Evolutionary conservation across 1,140 invertebrate genomes (phyloP), one percentile per base, ranked within the genome.

Genomic region (Latrodectus geometricus): DNA sequence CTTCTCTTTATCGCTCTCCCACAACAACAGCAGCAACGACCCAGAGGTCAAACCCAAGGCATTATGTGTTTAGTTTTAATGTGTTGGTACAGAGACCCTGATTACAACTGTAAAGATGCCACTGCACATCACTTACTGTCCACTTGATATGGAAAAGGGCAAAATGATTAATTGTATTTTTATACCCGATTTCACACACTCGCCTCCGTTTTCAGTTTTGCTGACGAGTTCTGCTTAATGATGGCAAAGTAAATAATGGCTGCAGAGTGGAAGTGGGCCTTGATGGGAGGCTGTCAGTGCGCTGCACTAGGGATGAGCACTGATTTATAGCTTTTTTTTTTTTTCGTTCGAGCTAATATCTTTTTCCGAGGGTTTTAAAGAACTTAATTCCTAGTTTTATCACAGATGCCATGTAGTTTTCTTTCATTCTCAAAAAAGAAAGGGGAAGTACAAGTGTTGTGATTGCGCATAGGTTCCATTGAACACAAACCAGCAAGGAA

Each of bases 51-150:
- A 35, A 14, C 20, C 68, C n/a, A 49, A 21, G 78, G 49, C 68
- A 73, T 83, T 75, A 83, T 83, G 81, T 83, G 81, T 83, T 83
- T 81, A 81, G 66, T 81, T 83, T 83, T 74, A 83, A 5, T 35
- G 35, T 35, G 35, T 35, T 83, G 66, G 70, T 72, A 83, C 81
- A 83, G 74, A 74, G 81, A 83, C 74, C 74, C 81, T 74, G 70
- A 83, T 83, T 83, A 83, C 81, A 52, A 48, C 78, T 81, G 20
- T 74, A 75, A 56, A 56, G 52, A 70, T 75, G 81, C 72, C 79
- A 81, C 66, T 81, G 23, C 35, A 35, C 35, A 35, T 35, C 35
- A 35, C 79, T 54, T 21, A 23, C 15, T 56, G 35, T 79, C 21
- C 76, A n/a, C 48, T 35, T 68, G 66, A 72, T 70, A 70, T 70